Evolutionary conservation across 1,140 invertebrate genomes (phyloP).

Genomic region (Hypothenemus hampei): DNA sequence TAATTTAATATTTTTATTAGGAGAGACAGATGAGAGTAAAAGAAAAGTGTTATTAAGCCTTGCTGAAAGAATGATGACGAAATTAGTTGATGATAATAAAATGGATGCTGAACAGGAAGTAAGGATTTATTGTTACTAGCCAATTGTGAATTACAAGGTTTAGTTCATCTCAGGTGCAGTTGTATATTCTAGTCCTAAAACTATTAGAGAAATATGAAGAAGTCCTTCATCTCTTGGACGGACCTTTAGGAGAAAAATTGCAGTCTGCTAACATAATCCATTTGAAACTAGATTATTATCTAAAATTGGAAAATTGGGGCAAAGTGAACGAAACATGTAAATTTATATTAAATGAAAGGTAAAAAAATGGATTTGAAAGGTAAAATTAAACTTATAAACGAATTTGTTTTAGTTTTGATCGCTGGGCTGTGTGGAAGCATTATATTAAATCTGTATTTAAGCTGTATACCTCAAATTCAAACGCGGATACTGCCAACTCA

Average conservation of each 20-base stretch:
- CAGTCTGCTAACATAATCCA: slow-evolving; percentile 58
- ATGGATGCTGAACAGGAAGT: slow-evolving; percentile 87
- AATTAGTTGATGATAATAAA: slow-evolving; percentile 83
- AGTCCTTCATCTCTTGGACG: slow-evolving; percentile 72
- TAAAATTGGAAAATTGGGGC: slow-evolving; percentile 66
- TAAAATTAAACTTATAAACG: background rate
- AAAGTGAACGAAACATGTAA: slow-evolving; percentile 66
- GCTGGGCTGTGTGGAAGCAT: slow-evolving; percentile 70
- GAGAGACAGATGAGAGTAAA: slow-evolving; percentile 50
- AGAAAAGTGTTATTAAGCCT: slow-evolving; percentile 68
- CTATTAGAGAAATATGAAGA: slow-evolving; percentile 78
- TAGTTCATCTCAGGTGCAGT: slow-evolving; percentile 53
- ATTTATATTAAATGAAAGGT: slow-evolving; percentile 64
- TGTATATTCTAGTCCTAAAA: slow-evolving; percentile 89
- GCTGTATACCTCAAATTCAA: slow-evolving; percentile 40
- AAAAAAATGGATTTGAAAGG: slow-evolving; percentile 3
- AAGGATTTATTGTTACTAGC: too few species aligned
- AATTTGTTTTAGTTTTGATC: slow-evolving; percentile 57
- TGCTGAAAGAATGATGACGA: slow-evolving; percentile 82
- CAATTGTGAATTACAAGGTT: background rate
- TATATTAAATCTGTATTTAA: slow-evolving; percentile 65
- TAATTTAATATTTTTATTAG: slow-evolving; percentile 31
- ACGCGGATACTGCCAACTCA: slow-evolving; percentile 29
- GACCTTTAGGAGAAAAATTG: slow-evolving; percentile 62
- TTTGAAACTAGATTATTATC: slow-evolving; percentile 67